phyloP scores from a whole-genome alignment of 2,888 invertebrate species.

The Drosophila hamatofila region DNA sequence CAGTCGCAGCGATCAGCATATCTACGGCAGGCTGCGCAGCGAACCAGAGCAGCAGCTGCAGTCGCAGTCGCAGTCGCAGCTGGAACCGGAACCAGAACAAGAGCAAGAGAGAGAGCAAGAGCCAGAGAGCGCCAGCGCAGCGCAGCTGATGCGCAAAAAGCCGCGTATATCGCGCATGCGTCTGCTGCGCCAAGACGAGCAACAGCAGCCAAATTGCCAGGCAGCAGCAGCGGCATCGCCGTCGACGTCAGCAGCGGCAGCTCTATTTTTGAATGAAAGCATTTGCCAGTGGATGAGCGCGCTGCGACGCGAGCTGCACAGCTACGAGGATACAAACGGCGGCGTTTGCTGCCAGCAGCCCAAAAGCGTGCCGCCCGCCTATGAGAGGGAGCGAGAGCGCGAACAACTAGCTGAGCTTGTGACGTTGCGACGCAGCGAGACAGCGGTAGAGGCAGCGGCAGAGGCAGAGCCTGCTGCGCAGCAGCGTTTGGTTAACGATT shows the following conservation, averaged over 20 bases:
- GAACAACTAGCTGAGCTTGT: constrained; percentile 28
- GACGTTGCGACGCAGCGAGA: constrained; percentile 39
- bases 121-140: neutral
- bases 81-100: neutral
- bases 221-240: constrained; percentile 7
- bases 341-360: constrained; percentile 70
- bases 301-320: constrained; percentile 81
- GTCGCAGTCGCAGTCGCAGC: neutral
- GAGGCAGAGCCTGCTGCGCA: constrained; percentile 21
- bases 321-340: constrained; percentile 75
- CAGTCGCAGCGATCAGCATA: constrained; percentile 83
- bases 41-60: constrained; percentile 1
- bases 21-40: constrained; percentile 79
- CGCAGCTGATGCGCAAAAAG: constrained; percentile 30
- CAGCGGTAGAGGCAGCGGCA: constrained; percentile 2
- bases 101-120: neutral
- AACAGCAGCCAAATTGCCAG: constrained; percentile 11
- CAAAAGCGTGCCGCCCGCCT: constrained; percentile 83
- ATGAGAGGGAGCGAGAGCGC: constrained; percentile 42
- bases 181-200: constrained; percentile 49
- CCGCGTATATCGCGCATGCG: constrained; percentile 61
- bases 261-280: constrained; percentile 77
- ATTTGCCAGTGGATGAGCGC: constrained; percentile 84
- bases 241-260: neutral
- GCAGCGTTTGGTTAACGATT: constrained; percentile 78